phyloP scores from a whole-genome alignment of 2,113 vertebrate species.

The Gyps fulvus region DNA sequence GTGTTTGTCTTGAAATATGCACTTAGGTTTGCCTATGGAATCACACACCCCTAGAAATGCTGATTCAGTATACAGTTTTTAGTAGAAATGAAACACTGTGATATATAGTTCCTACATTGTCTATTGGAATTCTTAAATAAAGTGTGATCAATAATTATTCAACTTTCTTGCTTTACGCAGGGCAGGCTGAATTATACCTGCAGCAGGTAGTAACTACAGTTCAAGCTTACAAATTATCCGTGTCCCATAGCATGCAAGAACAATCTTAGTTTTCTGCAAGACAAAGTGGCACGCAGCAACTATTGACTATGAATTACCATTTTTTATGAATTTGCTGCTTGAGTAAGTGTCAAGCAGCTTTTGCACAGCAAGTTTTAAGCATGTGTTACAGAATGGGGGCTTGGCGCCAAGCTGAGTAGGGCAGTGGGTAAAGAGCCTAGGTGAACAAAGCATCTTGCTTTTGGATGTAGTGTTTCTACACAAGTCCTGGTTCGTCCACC shows the following conservation, averaged over 20 bases:
- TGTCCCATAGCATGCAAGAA: background rate
- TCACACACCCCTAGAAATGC: background rate
- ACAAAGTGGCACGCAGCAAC: background rate
- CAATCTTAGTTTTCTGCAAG: background rate
- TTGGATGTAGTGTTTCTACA: background rate
- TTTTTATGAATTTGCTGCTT: background rate
- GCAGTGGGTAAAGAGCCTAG: background rate
- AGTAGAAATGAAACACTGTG: background rate
- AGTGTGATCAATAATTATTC: slow-evolving; percentile 33
- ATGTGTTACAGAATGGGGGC: fast-evolving
- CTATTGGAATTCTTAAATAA: slow-evolving; percentile 34
- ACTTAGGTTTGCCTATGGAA: background rate
- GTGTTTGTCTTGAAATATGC: background rate
- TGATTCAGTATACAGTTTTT: background rate
- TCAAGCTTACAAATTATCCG: background rate
- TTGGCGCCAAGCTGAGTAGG: background rate
- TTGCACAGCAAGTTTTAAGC: background rate
- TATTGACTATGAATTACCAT: background rate
- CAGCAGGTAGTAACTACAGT: background rate
- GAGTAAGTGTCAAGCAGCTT: background rate
- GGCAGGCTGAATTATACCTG: slow-evolving; percentile 42
- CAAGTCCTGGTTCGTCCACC: background rate
- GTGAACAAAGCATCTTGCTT: background rate
- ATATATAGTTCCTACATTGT: background rate
- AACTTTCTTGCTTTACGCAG: slow-evolving; percentile 18